Conservation (phyloP, 2,113 vertebrate species). For the Taxidea taxus region DNA sequence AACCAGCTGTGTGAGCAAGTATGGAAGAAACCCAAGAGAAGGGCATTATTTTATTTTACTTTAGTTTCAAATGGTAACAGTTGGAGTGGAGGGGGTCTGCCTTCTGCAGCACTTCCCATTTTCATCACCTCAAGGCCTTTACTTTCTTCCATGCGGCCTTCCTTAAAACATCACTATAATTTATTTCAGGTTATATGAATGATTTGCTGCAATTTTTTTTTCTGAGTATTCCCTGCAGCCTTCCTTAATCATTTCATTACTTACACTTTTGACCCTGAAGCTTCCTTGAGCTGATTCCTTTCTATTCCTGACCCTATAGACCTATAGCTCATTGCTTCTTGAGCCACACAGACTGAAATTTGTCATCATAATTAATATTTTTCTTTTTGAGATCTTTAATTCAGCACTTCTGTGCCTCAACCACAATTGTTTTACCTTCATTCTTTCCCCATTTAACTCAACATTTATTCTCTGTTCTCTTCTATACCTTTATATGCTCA, state of each 20-base stretch:
- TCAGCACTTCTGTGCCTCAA: not conserved
- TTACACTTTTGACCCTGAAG: not conserved
- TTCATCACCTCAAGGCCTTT: not conserved
- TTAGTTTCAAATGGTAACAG: not conserved
- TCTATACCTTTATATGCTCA: not conserved
- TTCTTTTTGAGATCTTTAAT: not conserved
- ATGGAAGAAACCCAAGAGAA: not conserved
- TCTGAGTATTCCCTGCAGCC: not conserved
- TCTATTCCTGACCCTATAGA: not conserved
- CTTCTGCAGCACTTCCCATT: not conserved
- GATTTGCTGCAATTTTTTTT: not conserved
- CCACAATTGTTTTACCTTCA: not conserved
- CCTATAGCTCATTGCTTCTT: not conserved
- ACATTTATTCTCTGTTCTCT: not conserved
- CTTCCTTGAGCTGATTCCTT: not conserved
- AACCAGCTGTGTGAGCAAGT: not conserved
- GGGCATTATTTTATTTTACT: not conserved
- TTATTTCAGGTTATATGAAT: not conserved
- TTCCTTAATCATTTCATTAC: not conserved
- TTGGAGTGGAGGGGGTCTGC: not conserved
- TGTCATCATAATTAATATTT: not conserved
- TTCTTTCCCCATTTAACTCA: not conserved
- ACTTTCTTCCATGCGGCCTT: not conserved
- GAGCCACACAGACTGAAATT: not conserved
- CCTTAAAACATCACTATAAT: not conserved